Evolutionary conservation across 1,140 invertebrate species (phyloP), one percentile per base, ranked within the genome.

Genomic region (Temnothorax curvispinosus): DNA sequence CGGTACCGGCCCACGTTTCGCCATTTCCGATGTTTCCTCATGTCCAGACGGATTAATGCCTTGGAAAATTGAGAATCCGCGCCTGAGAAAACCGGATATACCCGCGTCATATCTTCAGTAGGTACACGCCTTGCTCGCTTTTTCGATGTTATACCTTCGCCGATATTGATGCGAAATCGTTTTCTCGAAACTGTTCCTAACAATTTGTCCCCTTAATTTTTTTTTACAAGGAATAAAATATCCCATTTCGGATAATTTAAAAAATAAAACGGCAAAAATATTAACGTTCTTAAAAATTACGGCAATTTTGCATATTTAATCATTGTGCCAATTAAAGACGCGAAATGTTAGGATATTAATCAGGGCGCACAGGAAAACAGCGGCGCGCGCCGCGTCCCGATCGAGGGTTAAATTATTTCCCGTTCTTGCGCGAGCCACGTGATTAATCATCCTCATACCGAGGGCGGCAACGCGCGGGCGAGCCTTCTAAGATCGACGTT

Each of bases 1-100:
- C 9, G 58, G 15, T 41, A 50, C 18, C 60, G 62, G 64, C 62
- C 62, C 81, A 72, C 75, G 81, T 90, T 88, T 85, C 80, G 75
- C 69, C 71, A 90, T 88, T 90, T 90, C 89, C 89, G 86, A 90
- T 50, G 64, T 88, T 78, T 81, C 58, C 88, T 71, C 62, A 58
- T 82, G 89, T 90, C 89, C 89, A 90, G 76, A 50, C 81, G 81
- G 89, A 90, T 90, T 90, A 90, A 90, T 90, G 76, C 86, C 81
- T 88, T 32, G 89, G 89, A 90, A 90, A 90, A 90, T 78, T 60
- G 82, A 75, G 85, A 62, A 77, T 85, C 78, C 72, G 15, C 47
- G n/a, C 62, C 69, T 84, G 69, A 72, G 67, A 84, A 62, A 60
- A 84, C 27, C 69, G 80, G 80, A 84, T 84, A 84, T 62, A 65